Base-by-base conservation (phyloP, 2,888 invertebrate species). In the Phytoseiulus persimilis region DNA sequence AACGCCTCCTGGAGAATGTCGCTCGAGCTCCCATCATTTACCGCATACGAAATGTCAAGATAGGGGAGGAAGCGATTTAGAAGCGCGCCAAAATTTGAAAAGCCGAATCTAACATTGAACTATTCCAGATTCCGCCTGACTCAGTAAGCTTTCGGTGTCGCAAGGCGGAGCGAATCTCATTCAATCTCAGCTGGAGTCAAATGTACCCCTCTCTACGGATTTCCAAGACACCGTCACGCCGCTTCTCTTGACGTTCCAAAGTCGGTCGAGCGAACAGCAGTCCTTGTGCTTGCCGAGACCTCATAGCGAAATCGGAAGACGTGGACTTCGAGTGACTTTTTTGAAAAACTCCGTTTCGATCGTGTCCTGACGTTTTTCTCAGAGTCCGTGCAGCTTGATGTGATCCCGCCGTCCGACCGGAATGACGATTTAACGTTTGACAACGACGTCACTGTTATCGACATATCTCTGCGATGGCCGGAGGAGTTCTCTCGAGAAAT, bases 401-500 rank as follows among this genome's bases (percentile, higher is more conserved):
- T 18, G 65, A 2, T 18, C 18, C 65, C 65, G 5, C 14, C 65
- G 14, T 28, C 18, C 65, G 18, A 65, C 28, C 65, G 65, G 18
- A 65, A 65, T 65, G 65, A 65, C 65, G 65, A 65, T 65, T 65
- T 65, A 65, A 23, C 5, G 65, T 65, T 65, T 65, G 65, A 65
- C 65, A 65, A 65, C 65, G 65, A 65, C 65, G 65, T 65, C 65
- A 65, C 11, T 18, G 65, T 65, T 65, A 65, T 65, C 65, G 65
- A 18, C n/a, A 65, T 65, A 23, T 14, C 18, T 65, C 33, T 39
- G 84, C 45, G 32, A 87, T 87, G 87, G 87, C 87, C 87, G 32
- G 39, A 39, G 87, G 87, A 32, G 87, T 87, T 32, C 87, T 87
- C 9, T 87, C 87, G n/a, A 33, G 87, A 87, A 87, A 87, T 87